Conservation (phyloP, 2,113 vertebrate genomes). For the Hoplias malabaricus region DNA sequence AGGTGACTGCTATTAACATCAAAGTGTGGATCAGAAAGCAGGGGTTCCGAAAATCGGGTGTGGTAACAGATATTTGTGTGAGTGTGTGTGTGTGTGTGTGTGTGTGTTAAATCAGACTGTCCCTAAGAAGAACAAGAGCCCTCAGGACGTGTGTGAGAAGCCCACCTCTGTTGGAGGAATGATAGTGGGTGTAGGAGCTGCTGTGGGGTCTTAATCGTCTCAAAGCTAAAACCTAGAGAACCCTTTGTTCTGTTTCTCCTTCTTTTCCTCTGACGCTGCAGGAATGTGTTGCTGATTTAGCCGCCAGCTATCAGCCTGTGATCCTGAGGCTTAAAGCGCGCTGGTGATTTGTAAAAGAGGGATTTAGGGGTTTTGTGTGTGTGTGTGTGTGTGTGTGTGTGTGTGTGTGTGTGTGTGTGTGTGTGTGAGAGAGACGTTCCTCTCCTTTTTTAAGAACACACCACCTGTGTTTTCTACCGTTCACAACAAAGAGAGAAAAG, state of each 20-base stretch:
- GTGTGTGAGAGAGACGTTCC: slow-evolving; percentile 60
- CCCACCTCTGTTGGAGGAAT: no score
- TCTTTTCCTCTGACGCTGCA: not conserved
- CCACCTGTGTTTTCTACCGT: slow-evolving; percentile 5
- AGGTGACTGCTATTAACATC: no score
- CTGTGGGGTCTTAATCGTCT: no score
- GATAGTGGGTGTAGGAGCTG: no score
- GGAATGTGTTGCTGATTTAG: slow-evolving; percentile 65
- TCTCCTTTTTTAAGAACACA: slow-evolving; percentile 52
- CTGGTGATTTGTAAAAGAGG: slow-evolving; percentile 73
- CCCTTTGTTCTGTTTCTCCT: no score
- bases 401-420: slow-evolving; percentile 40
- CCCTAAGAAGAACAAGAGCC: no score
- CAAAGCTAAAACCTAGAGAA: slow-evolving; percentile 30
- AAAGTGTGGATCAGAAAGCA: no score
- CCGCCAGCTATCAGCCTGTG: slow-evolving; percentile 51
- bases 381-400: slow-evolving; percentile 18
- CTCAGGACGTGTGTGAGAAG: no score
- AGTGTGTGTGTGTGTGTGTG: no score
- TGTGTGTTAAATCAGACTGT: no score
- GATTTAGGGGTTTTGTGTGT: slow-evolving; percentile 68
- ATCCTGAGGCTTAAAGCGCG: slow-evolving; percentile 70
- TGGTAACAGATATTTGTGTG: no score
- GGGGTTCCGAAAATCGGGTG: no score
- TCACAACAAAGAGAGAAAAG: not conserved